phyloP scores from a whole-genome alignment of 30 jellyfish, hydroid and myxozoan genomes.

The Chrysaora quinquecirrha region DNA sequence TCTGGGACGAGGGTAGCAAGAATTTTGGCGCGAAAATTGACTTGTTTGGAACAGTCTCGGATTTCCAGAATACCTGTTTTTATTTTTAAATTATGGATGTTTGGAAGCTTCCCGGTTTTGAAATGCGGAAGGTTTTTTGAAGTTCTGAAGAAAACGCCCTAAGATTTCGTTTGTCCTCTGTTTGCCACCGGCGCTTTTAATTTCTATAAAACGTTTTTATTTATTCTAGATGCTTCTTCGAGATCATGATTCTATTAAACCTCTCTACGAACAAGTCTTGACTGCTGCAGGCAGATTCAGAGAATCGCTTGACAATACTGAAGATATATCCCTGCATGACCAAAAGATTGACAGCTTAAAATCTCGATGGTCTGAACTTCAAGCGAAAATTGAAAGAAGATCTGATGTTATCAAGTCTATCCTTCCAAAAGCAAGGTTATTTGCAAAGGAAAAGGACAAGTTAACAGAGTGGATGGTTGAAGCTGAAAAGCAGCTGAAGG shows the following conservation, averaged over 20 bases:
- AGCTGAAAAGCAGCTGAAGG: conserved; percentile 16
- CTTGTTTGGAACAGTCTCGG: too few species aligned
- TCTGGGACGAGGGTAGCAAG: too few species aligned
- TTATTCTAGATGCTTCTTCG: conserved; percentile 36
- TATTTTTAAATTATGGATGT: too few species aligned
- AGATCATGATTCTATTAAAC: conserved; percentile 30
- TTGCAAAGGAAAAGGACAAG: conserved; percentile 16
- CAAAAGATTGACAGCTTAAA: conserved; percentile 25
- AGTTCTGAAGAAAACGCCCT: too few species aligned
- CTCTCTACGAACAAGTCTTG: conserved; percentile 56
- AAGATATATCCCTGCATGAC: conserved; percentile 25
- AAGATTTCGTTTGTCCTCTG: too few species aligned
- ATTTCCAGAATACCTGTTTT: too few species aligned
- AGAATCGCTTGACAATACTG: conserved; percentile 56
- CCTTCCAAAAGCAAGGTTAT: conserved; percentile 46
- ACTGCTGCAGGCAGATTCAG: conserved; percentile 53
- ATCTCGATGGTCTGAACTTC: conserved; percentile 15
- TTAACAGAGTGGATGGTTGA: conserved; percentile 42
- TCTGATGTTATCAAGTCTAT: conserved; percentile 38
- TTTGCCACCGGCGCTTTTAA: too few species aligned
- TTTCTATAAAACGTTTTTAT: too few species aligned
- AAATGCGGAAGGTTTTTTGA: too few species aligned
- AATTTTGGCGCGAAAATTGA: too few species aligned
- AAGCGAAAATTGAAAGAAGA: conserved; percentile 26
- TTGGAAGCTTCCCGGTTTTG: too few species aligned